Base-by-base conservation (phyloP, 2,888 invertebrate species). In the Papilio demoleus region DNA sequence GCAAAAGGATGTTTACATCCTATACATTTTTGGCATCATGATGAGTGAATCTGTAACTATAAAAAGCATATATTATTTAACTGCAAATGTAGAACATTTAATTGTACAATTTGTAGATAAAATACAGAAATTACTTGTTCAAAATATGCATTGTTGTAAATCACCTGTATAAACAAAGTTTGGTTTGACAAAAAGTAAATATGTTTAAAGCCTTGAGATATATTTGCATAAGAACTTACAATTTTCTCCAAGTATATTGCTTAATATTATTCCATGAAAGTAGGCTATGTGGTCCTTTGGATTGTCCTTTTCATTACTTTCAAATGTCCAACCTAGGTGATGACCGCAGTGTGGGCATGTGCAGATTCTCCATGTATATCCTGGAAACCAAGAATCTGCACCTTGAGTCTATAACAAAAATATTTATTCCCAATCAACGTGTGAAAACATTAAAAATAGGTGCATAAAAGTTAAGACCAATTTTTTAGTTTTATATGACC, bases 361-460 rank as follows among this genome's bases (percentile, higher is more conserved):
- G 76, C 94, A 94, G 65, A 94, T 89, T 61, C 93, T 92, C 95
- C 95, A 95, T 14, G 92, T 92, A 76, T 93, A 95, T 12, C 94
- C 95, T n/a, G 94, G 94, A 81, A 94, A 95, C 95, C 95, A 95
- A 9, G 94, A 93, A 78, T 94, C 93, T 53, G 93, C 93, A 68
- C 88, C 85, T 75, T 93, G 93, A 82, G 91, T 93, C 93, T 94
- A 72, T 53, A 81, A 82, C 70, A 69, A 62, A 56, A 24, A 63
- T 4, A 45, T 53, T 19, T 17, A 31, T 53, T 58, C 66, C 22
- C 45, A 31, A 50, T 38, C 14, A 14, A 12, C 4, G 12, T 38
- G 4, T 38, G 14, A 38, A 14, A 22, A 11, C 22, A 22, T 45
- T 19, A 19, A 19, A 11, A 12, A 11, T 22, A 22, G 6, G 8